Evolutionary conservation across 2,888 invertebrate species (phyloP).

Genomic region (Tipula unca): DNA sequence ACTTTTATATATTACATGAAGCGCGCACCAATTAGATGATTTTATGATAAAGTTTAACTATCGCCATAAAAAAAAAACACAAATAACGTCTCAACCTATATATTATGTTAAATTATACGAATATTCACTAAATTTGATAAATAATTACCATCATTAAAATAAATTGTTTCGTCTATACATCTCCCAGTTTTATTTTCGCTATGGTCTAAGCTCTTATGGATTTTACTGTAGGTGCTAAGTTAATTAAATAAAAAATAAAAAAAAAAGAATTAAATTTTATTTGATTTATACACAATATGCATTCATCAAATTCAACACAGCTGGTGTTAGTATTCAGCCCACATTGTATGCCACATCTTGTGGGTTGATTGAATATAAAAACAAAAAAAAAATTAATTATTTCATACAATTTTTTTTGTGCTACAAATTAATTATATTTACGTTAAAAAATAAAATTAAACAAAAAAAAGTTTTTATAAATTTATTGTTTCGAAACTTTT

Average conservation of each 20-base stretch:
- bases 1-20: not conserved
- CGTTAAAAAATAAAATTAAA: constrained; percentile 3
- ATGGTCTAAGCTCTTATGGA: not conserved
- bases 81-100: not conserved
- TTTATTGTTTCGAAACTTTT: not conserved
- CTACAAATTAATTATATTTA: not conserved
- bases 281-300: not conserved
- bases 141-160: not conserved
- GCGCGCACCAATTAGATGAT: not conserved
- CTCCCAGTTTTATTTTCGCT: not conserved
- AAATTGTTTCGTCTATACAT: not conserved
- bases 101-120: not conserved
- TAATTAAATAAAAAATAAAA: not conserved
- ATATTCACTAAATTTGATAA: not conserved
- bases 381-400: not conserved
- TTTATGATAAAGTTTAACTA: not conserved
- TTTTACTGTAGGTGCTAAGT: not conserved
- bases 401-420: not conserved
- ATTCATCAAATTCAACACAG: not conserved
- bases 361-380: not conserved
- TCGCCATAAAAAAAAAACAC: not conserved
- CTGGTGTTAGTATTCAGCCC: not conserved
- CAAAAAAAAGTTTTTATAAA: not conserved
- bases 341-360: not conserved
- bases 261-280: not conserved